Evolutionary conservation across 2,113 vertebrate genomes (phyloP).

Genomic region (Salvelinus fontinalis): DNA sequence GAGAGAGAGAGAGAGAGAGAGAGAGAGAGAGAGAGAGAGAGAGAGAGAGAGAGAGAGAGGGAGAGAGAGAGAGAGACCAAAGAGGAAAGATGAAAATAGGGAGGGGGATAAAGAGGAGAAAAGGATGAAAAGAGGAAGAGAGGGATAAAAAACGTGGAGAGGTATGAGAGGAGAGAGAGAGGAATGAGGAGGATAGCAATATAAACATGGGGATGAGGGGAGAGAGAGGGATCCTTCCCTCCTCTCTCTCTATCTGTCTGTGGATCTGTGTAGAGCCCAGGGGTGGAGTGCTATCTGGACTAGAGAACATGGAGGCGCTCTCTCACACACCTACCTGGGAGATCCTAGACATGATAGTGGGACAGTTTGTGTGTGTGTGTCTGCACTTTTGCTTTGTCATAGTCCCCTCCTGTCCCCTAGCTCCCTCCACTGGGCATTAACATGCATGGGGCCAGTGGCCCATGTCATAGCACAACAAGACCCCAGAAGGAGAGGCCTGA

Average conservation of each 20-base stretch:
- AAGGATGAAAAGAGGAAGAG: too few relatives aligned
- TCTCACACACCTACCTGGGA: too few relatives aligned
- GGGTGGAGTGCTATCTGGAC: constrained; percentile 19
- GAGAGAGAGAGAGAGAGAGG: too few relatives aligned
- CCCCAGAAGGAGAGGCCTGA: constrained; percentile 55
- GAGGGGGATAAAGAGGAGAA: background rate
- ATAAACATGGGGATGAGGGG: constrained; percentile 4
- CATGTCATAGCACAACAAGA: constrained; percentile 74
- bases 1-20: too few relatives aligned
- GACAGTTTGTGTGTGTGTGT: constrained; percentile 15
- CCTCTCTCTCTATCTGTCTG: constrained; percentile 9
- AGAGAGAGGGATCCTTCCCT: background rate
- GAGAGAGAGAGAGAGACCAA: background rate
- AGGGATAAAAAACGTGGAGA: too few relatives aligned
- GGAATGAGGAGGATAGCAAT: background rate
- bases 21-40: too few relatives aligned
- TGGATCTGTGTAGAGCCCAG: constrained; percentile 27
- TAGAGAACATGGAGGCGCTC: background rate
- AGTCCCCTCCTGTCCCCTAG: constrained; percentile 19
- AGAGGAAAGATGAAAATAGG: background rate
- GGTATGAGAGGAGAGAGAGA: too few relatives aligned
- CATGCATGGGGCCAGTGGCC: constrained; percentile 76
- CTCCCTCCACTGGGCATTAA: constrained; percentile 71
- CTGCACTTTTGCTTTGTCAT: constrained; percentile 11
- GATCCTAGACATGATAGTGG: constrained; percentile 48